Evolutionary conservation across 2,797 vertebrate species (phyloP).

Genomic region (Fistularia tabacaria): DNA sequence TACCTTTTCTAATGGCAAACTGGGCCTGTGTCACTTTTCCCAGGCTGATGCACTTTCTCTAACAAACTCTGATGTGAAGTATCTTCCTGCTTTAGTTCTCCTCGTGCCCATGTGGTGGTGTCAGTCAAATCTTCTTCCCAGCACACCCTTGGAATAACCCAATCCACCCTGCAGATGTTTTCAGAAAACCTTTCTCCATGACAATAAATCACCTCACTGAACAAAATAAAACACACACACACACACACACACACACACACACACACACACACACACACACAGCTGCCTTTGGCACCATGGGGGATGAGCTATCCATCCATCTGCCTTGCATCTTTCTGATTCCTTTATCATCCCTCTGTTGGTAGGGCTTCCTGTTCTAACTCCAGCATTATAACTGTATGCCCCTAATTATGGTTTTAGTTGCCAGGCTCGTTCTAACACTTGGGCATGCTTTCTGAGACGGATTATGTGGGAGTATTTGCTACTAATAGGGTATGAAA

Average conservation of each 20-base stretch:
- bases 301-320: slow-evolving; percentile 28
- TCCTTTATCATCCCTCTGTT: slow-evolving; percentile 49
- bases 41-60: slow-evolving; percentile 12
- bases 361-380: slow-evolving; percentile 56
- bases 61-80: background rate
- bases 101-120: slow-evolving; percentile 39
- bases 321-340: slow-evolving; percentile 37
- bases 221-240: slow-evolving; percentile 14
- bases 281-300: slow-evolving; percentile 27
- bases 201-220: slow-evolving; percentile 40
- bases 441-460: slow-evolving; percentile 59
- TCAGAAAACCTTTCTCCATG: no score
- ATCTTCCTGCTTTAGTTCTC: background rate
- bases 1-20: slow-evolving; percentile 21
- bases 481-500: slow-evolving; percentile 62
- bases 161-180: slow-evolving; percentile 9
- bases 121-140: slow-evolving; percentile 36
- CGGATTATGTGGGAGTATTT: slow-evolving; percentile 55
- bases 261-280: slow-evolving; percentile 9
- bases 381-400: slow-evolving; percentile 60
- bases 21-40: slow-evolving; percentile 1
- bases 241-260: slow-evolving; percentile 12
- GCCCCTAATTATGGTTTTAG: slow-evolving; percentile 51
- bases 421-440: slow-evolving; percentile 46
- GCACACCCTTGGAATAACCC: slow-evolving; percentile 2